A percentile compares a stretch with the other conserved stretches of the same genome.
Evolutionary conservation across 2,113 vertebrate species (phyloP).

Genomic region (Leucoraja erinaceus): DNA sequence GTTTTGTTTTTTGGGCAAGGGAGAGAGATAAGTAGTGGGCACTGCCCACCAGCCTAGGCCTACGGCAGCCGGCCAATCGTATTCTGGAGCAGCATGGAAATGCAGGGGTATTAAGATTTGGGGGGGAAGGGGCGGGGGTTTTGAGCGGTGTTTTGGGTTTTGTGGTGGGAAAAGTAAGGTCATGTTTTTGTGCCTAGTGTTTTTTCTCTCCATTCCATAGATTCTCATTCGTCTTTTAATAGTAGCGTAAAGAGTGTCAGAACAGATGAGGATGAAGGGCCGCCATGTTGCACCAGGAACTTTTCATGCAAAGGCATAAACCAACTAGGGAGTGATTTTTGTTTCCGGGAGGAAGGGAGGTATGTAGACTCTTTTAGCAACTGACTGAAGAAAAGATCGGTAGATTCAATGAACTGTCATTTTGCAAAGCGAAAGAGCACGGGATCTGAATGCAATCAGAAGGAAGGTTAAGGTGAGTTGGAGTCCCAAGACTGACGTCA

Average conservation of each 20-base stretch:
- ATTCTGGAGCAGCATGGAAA: slow-evolving; percentile 21
- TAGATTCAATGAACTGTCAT: slow-evolving; percentile 26
- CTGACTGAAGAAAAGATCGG: neutral
- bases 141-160: slow-evolving; percentile 15
- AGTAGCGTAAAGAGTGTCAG: neutral
- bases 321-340: slow-evolving; percentile 22
- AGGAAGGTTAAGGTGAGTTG: slow-evolving; percentile 35
- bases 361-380: neutral
- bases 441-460: slow-evolving; percentile 20
- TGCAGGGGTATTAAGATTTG: neutral
- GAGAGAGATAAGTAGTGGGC: neutral
- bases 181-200: slow-evolving; percentile 24
- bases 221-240: slow-evolving; percentile 20
- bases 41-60: slow-evolving; percentile 34
- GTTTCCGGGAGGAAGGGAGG: neutral
- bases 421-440: slow-evolving; percentile 9
- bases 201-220: neutral
- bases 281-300: slow-evolving; percentile 35
- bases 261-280: slow-evolving; percentile 34
- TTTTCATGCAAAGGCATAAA: slow-evolving; percentile 32
- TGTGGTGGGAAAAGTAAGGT: neutral
- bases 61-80: slow-evolving; percentile 22
- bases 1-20: neutral
- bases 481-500: slow-evolving; percentile 33
- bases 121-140: neutral